A percentile compares a stretch with the other conserved stretches of the same genome.
Evolutionary conservation across 1,140 invertebrate species (phyloP).

Genomic region (Anastrepha ludens): DNA sequence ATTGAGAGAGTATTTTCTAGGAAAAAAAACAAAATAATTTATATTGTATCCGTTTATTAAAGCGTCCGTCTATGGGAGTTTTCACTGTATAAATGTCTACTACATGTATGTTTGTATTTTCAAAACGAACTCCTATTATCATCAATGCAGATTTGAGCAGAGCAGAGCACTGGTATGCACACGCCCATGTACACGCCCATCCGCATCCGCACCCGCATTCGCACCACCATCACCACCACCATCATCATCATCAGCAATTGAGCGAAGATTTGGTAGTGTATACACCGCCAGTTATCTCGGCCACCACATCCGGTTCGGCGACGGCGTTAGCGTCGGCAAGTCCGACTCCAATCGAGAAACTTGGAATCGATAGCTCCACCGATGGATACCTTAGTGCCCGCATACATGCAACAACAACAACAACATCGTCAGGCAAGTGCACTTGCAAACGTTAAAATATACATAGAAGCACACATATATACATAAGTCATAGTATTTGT

Average conservation of each 20-base stretch:
- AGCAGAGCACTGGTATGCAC: conserved; percentile 70
- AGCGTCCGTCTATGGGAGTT: too few species aligned
- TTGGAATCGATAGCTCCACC: conserved; percentile 70
- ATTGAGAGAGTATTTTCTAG: too few species aligned
- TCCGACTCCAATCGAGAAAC: conserved; percentile 66
- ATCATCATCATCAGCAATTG: conserved; percentile 61
- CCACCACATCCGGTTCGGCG: conserved; percentile 34
- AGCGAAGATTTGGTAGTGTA: conserved; percentile 71
- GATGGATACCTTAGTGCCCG: conserved; percentile 70
- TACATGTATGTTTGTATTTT: too few species aligned
- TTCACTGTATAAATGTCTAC: too few species aligned
- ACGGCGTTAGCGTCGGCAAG: conserved; percentile 26
- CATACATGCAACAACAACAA: conserved; percentile 1
- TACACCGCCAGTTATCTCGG: conserved; percentile 36
- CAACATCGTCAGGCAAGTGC: conserved; percentile 3
- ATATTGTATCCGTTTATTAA: too few species aligned
- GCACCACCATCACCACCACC: conserved; percentile 63
- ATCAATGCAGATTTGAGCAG: conserved; percentile 63
- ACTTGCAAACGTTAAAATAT: not conserved
- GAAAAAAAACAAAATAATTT: too few species aligned
- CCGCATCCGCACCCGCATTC: conserved; percentile 59
- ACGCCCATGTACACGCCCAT: conserved; percentile 67
- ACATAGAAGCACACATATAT: not conserved
- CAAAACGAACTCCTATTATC: too few species aligned
- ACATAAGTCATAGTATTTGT: not conserved